These are phyloP conservation scores for Phalloptychus januarius DNA, from an alignment of 2,797 vertebrate species.

Conservation along the genomic window DNA sequence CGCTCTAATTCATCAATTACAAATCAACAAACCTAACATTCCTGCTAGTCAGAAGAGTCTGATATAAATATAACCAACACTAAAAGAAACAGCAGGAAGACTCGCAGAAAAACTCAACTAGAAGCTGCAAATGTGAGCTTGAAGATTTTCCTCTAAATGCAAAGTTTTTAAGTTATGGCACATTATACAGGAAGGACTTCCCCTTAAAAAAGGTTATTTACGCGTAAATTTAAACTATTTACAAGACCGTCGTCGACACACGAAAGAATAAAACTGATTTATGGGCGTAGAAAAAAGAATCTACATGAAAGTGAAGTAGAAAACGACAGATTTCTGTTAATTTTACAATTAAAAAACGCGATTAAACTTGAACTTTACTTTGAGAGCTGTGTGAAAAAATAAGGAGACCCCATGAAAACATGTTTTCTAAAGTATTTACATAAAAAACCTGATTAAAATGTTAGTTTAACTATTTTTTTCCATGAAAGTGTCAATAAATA, in stretches of 20 bases:
- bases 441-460: too few relatives aligned
- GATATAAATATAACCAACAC: background rate
- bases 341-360: conserved; percentile 12
- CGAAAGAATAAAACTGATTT: conserved; percentile 2
- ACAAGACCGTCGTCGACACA: conserved; percentile 4
- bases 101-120: background rate
- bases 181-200: conserved; percentile 28
- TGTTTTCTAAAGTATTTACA: background rate
- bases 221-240: conserved; percentile 5
- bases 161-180: conserved; percentile 59
- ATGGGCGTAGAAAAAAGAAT: conserved; percentile 16
- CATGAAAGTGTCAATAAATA: too few relatives aligned
- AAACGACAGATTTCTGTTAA: background rate
- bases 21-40: background rate
- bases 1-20: conserved; percentile 1
- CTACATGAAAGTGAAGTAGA: conserved; percentile 6
- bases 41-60: background rate
- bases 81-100: conserved; percentile 1
- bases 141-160: conserved; percentile 21
- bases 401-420: background rate
- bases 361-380: conserved; percentile 6
- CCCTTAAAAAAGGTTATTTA: conserved; percentile 1
- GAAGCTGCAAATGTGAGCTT: conserved; percentile 8
- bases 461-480: too few relatives aligned
- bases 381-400: background rate